Conservation (phyloP, 2,888 invertebrate genomes). For the Scelioninae gen. 2 region DNA sequence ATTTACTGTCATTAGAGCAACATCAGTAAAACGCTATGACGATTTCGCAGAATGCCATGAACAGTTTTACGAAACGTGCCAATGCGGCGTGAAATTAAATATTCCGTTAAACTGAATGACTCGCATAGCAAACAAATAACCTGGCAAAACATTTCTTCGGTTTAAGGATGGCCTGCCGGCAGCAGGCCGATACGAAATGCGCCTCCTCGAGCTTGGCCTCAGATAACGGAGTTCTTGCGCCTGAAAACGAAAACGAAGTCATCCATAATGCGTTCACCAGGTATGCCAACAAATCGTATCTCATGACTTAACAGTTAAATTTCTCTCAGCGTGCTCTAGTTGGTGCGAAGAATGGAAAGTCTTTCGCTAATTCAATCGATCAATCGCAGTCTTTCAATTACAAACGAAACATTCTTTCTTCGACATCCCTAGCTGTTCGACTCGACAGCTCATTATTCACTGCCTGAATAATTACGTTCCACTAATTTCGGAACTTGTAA, state of each 20-base stretch:
- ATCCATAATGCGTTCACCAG: constrained; percentile 34
- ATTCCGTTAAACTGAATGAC: constrained; percentile 17
- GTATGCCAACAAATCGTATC: constrained; percentile 43
- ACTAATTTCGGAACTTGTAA: too few relatives aligned
- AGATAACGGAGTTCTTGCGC: constrained; percentile 70
- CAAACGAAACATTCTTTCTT: background rate
- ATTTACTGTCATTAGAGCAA: constrained; percentile 23
- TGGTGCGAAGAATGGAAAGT: constrained; percentile 68
- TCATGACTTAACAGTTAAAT: constrained; percentile 62
- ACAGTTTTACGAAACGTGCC: constrained; percentile 12
- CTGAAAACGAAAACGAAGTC: constrained; percentile 63
- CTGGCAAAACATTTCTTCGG: constrained; percentile 71
- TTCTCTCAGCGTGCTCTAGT: constrained; percentile 69
- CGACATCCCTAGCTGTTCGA: background rate
- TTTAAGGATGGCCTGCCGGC: constrained; percentile 64
- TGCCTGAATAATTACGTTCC: background rate
- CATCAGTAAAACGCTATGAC: constrained; percentile 19
- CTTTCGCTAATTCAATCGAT: constrained; percentile 51
- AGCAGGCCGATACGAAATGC: constrained; percentile 65
- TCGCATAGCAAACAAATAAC: constrained; percentile 60
- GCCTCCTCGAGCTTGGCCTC: constrained; percentile 66
- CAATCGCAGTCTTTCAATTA: constrained; percentile 39
- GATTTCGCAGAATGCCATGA: constrained; percentile 11
- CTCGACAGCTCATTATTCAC: background rate
- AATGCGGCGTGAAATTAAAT: constrained; percentile 22